These are phyloP conservation scores for Abscondita cerata DNA, from an alignment of 2,888 invertebrate species.

Conservation along the genomic window DNA sequence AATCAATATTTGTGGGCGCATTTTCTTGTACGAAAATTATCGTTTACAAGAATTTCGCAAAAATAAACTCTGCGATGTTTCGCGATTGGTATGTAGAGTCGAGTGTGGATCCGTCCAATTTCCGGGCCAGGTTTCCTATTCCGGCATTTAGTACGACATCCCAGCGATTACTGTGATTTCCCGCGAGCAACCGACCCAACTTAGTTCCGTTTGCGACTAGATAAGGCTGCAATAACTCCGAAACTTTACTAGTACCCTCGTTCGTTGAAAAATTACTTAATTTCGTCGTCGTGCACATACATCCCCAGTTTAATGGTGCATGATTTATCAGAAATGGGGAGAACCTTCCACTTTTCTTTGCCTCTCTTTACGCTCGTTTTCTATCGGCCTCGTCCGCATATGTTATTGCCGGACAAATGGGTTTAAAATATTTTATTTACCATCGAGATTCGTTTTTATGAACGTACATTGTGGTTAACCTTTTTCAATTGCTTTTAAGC, in stretches of 20 bases:
- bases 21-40: not conserved
- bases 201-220: constrained; percentile 40
- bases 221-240: constrained; percentile 43
- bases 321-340: constrained; percentile 21
- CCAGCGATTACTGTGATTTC: constrained; percentile 44
- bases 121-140: constrained; percentile 54
- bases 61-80: constrained; percentile 8
- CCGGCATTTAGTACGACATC: constrained; percentile 54
- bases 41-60: not conserved
- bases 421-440: not conserved
- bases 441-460: too few species aligned
- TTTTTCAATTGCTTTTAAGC: too few species aligned
- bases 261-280: constrained; percentile 43
- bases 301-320: constrained; percentile 20
- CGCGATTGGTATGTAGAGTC: constrained; percentile 49
- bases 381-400: not conserved
- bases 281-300: constrained; percentile 30
- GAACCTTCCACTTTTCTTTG: constrained; percentile 7
- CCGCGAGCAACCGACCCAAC: constrained; percentile 40
- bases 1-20: not conserved
- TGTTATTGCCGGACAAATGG: constrained; percentile 3
- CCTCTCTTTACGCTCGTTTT: constrained; percentile 11
- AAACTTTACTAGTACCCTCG: constrained; percentile 39
- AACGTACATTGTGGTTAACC: too few species aligned
- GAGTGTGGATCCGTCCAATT: constrained; percentile 53